Percentiles rank a stretch among this genome's conserved stretches.
Evolutionary conservation across 1,140 invertebrate species (phyloP).

Genomic region (Asobara japonica): DNA sequence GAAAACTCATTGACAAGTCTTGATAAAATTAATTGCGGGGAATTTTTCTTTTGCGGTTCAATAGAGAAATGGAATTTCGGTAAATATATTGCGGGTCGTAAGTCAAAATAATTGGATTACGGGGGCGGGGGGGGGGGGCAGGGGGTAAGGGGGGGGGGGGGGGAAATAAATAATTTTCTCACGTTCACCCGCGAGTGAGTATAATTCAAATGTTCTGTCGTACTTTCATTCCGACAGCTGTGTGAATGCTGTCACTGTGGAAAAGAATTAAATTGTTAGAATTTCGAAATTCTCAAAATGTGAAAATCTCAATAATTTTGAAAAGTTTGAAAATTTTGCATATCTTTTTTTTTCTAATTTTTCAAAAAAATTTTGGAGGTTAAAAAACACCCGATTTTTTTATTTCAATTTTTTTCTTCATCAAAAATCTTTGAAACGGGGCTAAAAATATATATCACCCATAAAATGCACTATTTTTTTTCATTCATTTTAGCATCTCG

Average conservation of each 20-base stretch:
- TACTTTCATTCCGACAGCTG: too few species aligned
- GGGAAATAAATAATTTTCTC: neutral
- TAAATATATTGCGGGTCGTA: neutral
- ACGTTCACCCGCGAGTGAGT: neutral
- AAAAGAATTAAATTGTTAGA: too few species aligned
- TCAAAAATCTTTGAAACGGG: neutral
- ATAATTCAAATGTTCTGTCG: neutral
- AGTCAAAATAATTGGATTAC: conserved; percentile 12
- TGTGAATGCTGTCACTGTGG: too few species aligned
- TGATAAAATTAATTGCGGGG: neutral
- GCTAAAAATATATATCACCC: neutral
- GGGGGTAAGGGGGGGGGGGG: neutral
- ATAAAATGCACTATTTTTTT: too few species aligned
- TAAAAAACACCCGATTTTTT: neutral
- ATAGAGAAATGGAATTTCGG: neutral
- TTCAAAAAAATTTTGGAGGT: too few species aligned
- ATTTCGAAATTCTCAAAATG: neutral
- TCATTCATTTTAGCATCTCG: neutral
- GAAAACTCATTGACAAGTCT: neutral
- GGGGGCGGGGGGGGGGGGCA: neutral
- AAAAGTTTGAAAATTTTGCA: neutral
- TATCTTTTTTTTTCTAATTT: too few species aligned
- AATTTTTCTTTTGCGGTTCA: neutral
- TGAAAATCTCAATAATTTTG: neutral
- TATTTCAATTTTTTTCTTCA: neutral